Base-by-base conservation (phyloP, 2,888 invertebrate genomes). In the Eupithecia subumbrata region DNA sequence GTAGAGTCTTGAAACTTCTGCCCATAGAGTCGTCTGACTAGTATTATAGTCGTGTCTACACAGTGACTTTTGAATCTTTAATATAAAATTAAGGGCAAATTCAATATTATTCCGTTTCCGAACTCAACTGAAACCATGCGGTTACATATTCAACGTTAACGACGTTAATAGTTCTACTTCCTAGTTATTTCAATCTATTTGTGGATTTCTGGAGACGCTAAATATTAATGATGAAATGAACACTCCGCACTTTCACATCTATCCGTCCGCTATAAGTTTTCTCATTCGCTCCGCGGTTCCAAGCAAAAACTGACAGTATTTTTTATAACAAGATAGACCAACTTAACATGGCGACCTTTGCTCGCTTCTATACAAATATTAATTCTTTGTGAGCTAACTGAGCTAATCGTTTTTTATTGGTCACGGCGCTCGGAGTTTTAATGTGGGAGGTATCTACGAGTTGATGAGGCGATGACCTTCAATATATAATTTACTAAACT, bases 281-380 rank as follows among this genome's bases (percentile, higher is more conserved):
- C 37, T 37, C n/a, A n/a, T 25, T 18, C 25, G 67, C 67, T 56
- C 75, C 75, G 37, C 71, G 74, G 64, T 43, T 30, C 18, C 52
- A 18, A 87, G 90, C 89, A 92, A 93, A 93, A 88, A 85, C 86
- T 88, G 88, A 85, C 90, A 86, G 88, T 84, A 89, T 90, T 91
- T 89, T 91, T 89, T 87, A 83, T 86, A 90, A 89, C 88, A 84
- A 87, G 87, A 86, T 87, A 88, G 87, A 87, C 88, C 87, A 86
- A 84, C 86, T 82, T 83, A 85, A 81, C 82, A 85, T 85, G 87
- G 76, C 89, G 90, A 91, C 90, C 92, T 90, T 88, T 90, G 92
- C 87, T 90, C 89, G 87, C 80, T 84, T 89, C 89, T 91, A 89
- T 91, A 92, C 92, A 93, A 93, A 93, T 91, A 93, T 91, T 92